Percentiles rank a stretch among this genome's conserved stretches.
Evolutionary conservation across 2,113 vertebrate species (phyloP).

Genomic region (Triplophysa rosa): DNA sequence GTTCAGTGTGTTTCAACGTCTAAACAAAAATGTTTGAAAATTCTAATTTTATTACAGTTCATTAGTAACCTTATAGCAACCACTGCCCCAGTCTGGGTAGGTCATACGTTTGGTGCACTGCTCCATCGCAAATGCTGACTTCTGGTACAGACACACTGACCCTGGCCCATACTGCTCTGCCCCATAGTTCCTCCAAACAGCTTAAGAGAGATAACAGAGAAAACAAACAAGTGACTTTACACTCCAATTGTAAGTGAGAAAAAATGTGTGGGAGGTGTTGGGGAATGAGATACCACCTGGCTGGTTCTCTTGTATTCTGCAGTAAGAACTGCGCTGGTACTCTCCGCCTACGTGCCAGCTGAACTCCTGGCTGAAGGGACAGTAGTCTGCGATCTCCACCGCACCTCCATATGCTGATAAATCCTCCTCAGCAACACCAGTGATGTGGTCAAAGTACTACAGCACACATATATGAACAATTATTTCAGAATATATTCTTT

Average conservation of each 20-base stretch:
- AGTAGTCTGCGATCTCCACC: conserved; percentile 96
- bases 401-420: conserved; percentile 89
- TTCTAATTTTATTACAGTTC: neutral
- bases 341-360: conserved; percentile 94
- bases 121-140: conserved; percentile 92
- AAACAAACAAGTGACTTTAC: too few species aligned
- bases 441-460: conserved; percentile 92
- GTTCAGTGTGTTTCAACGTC: too few species aligned
- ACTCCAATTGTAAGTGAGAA: neutral
- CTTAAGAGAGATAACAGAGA: conserved; percentile 64
- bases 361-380: conserved; percentile 97
- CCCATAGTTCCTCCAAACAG: conserved; percentile 90
- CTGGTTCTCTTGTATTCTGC: conserved; percentile 88
- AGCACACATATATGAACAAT: neutral
- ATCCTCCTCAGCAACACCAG: conserved; percentile 78
- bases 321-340: conserved; percentile 94
- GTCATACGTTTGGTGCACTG: conserved; percentile 88
- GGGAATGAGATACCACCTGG: conserved; percentile 75
- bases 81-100: conserved; percentile 96
- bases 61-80: conserved; percentile 87
- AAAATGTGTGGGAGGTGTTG: neutral
- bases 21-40: too few species aligned
- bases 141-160: conserved; percentile 91
- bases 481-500: neutral
- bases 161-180: conserved; percentile 90